These are phyloP conservation scores for Drosophila phalerata DNA, from an alignment of 2,888 invertebrate species.

Conservation along the genomic window DNA sequence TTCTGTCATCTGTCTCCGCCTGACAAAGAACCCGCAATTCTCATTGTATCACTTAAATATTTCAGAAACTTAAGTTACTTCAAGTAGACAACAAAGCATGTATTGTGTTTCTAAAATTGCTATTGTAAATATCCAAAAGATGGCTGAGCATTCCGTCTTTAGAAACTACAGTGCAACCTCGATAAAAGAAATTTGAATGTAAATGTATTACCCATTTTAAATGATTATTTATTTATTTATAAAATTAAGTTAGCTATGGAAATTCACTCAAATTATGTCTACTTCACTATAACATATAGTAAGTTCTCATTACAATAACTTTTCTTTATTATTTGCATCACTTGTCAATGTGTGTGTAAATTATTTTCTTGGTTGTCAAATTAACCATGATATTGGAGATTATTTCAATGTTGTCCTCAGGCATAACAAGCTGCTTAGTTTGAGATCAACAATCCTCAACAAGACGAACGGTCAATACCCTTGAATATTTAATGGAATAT, in stretches of 20 bases:
- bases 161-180: neutral
- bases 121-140: neutral
- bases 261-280: no score
- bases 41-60: constrained; percentile 1
- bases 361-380: neutral
- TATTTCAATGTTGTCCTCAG: neutral
- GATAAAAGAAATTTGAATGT: neutral
- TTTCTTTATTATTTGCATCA: neutral
- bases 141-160: neutral
- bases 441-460: neutral
- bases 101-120: neutral
- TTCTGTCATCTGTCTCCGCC: constrained; percentile 8
- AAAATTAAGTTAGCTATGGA: no score
- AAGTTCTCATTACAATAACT: neutral
- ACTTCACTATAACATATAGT: no score
- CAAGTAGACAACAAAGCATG: constrained; percentile 2
- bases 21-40: constrained; percentile 5
- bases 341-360: neutral
- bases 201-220: no score
- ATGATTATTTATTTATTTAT: no score
- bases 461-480: neutral
- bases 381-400: constrained; percentile 7
- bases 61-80: neutral
- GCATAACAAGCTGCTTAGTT: neutral
- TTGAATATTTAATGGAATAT: neutral